Evolutionary conservation across 2,797 vertebrate genomes (phyloP).

Genomic region (Huso huso): DNA sequence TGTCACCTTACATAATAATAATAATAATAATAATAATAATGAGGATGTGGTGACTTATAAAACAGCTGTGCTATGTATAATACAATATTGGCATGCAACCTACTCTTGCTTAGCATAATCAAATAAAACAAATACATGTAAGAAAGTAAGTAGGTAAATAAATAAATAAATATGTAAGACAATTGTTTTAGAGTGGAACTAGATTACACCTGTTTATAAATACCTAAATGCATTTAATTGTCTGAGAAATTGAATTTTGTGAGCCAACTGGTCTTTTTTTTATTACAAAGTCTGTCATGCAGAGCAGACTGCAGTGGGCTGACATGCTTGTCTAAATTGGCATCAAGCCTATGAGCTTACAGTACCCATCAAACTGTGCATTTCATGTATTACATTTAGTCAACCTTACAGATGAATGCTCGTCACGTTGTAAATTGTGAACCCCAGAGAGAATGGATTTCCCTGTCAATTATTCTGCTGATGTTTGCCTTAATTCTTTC

Average conservation of each 20-base stretch:
- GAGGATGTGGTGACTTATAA: too few species aligned
- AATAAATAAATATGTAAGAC: neutral
- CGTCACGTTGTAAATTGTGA: conserved; percentile 51
- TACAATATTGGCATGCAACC: too few species aligned
- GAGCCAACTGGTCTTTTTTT: conserved; percentile 25
- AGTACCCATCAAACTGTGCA: conserved; percentile 50
- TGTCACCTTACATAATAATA: too few species aligned
- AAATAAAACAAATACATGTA: too few species aligned
- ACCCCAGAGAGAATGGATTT: conserved; percentile 54
- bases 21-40: too few species aligned
- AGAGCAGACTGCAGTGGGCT: conserved; percentile 35
- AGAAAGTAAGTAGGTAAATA: too few species aligned
- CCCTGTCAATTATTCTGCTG: conserved; percentile 64
- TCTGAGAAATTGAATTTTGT: conserved; percentile 19
- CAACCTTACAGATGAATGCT: conserved; percentile 47
- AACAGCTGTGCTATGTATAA: too few species aligned
- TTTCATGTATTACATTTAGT: conserved; percentile 14
- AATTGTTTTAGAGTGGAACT: conserved; percentile 19
- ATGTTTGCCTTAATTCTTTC: conserved; percentile 67
- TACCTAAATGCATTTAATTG: conserved; percentile 36
- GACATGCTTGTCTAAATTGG: conserved; percentile 61
- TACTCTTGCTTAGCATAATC: too few species aligned
- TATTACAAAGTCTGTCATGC: conserved; percentile 29
- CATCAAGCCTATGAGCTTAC: conserved; percentile 56
- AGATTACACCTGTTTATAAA: conserved; percentile 35